Conservation (phyloP, 2,888 invertebrate species). For the Diarsia rubi region DNA sequence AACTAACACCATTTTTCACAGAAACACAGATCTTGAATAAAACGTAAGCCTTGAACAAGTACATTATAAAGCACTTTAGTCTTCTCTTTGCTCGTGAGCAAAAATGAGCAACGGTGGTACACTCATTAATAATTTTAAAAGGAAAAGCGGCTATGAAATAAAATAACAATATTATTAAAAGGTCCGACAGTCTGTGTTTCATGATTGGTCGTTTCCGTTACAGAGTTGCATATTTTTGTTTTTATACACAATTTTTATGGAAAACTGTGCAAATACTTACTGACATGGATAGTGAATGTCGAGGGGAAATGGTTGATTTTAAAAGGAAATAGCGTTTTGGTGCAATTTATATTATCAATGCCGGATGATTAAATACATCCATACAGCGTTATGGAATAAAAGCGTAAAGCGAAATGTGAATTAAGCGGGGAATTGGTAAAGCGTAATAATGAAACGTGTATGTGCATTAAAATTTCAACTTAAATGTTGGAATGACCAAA, state of each 20-base stretch:
- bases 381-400: conserved; percentile 23
- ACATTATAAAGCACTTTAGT: conserved; percentile 58
- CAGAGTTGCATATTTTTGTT: conserved; percentile 52
- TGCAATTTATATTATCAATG: conserved; percentile 56
- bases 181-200: conserved; percentile 65
- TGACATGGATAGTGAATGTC: conserved; percentile 34
- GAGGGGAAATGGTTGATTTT: conserved; percentile 25
- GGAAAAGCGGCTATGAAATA: conserved; percentile 65
- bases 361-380: conserved; percentile 51
- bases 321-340: conserved; percentile 54
- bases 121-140: conserved; percentile 70
- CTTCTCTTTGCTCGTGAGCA: conserved; percentile 41
- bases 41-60: conserved; percentile 46
- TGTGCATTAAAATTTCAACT: conserved; percentile 2
- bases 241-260: conserved; percentile 51
- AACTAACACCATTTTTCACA: conserved; percentile 27
- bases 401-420: conserved; percentile 1
- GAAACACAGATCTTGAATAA: conserved; percentile 41
- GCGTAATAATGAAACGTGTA: background rate
- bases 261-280: conserved; percentile 24
- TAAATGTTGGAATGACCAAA: background rate
- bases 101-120: conserved; percentile 51
- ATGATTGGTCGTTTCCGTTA: conserved; percentile 64
- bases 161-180: conserved; percentile 74
- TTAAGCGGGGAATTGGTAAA: conserved; percentile 3